These are phyloP conservation scores for Patiria miniata DNA, from an alignment of 35 echinoderm and acorn worm species.

Conservation along the genomic window DNA sequence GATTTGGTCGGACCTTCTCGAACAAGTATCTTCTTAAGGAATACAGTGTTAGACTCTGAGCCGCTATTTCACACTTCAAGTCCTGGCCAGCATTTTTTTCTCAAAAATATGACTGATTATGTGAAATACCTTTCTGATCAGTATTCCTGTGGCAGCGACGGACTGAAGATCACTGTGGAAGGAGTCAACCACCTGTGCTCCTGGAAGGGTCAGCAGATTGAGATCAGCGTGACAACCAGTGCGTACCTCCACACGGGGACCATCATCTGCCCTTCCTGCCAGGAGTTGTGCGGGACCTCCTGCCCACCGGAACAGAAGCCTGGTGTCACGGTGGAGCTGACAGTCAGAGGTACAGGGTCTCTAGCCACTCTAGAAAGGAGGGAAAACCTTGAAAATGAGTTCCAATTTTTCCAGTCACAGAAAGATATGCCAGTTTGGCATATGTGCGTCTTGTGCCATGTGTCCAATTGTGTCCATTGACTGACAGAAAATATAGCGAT, in stretches of 20 bases:
- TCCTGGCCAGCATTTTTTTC: neutral
- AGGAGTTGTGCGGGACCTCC: slow-evolving; percentile 51
- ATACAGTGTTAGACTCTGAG: too few species aligned
- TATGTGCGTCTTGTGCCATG: too few species aligned
- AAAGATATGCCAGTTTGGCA: too few species aligned
- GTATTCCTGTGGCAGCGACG: slow-evolving; percentile 60
- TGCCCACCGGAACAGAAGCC: slow-evolving; percentile 35
- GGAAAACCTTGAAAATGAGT: too few species aligned
- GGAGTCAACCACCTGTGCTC: slow-evolving; percentile 64
- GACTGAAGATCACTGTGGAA: slow-evolving; percentile 66
- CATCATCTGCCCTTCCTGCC: slow-evolving; percentile 72
- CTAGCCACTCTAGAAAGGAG: too few species aligned
- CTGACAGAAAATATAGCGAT: too few species aligned
- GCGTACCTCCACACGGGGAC: slow-evolving; percentile 65
- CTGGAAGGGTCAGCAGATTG: slow-evolving; percentile 42
- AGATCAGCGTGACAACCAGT: slow-evolving; percentile 43
- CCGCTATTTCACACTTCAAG: neutral
- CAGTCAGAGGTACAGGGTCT: neutral
- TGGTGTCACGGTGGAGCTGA: neutral
- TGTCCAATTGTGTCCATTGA: too few species aligned
- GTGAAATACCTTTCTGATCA: neutral
- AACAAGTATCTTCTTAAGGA: too few species aligned
- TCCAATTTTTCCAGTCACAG: too few species aligned
- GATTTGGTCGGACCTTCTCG: too few species aligned
- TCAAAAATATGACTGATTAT: too few species aligned